Percentiles rank a stretch among this genome's conserved stretches.
These are phyloP conservation scores for Tortrix viridana DNA, from an alignment of 2,888 invertebrate genomes.

Conservation along the genomic window DNA sequence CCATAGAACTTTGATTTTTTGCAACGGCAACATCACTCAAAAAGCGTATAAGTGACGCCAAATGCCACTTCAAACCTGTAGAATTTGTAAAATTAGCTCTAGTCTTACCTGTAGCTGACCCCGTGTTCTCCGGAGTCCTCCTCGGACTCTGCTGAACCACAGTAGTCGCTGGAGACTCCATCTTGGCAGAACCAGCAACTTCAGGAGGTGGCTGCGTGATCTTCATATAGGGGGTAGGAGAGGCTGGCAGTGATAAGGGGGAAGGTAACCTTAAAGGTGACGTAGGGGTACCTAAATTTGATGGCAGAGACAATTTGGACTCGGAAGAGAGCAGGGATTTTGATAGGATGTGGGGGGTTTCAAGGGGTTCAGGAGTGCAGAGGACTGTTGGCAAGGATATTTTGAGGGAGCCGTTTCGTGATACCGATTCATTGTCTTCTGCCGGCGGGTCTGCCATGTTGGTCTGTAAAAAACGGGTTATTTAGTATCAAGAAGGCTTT, in stretches of 20 bases:
- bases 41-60: too few species aligned
- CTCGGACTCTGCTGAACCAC: conserved; percentile 50
- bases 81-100: background rate
- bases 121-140: conserved; percentile 54
- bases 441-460: conserved; percentile 63
- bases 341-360: conserved; percentile 51
- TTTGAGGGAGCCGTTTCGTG: conserved; percentile 58
- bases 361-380: conserved; percentile 60
- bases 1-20: too few species aligned
- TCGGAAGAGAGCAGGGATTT: conserved; percentile 65
- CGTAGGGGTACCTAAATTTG: conserved; percentile 71
- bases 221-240: conserved; percentile 65
- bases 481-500: conserved; percentile 23
- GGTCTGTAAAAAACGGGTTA: conserved; percentile 57
- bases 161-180: conserved; percentile 44
- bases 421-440: conserved; percentile 40
- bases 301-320: conserved; percentile 71
- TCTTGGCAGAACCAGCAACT: conserved; percentile 51
- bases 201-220: conserved; percentile 54
- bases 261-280: conserved; percentile 69
- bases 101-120: conserved; percentile 76
- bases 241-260: conserved; percentile 69
- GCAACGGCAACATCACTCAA: too few species aligned
- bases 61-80: background rate
- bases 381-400: conserved; percentile 72